Percentiles rank a stretch among this genome's conserved stretches.
These are phyloP conservation scores for Barbus barbus DNA, from an alignment of 2,113 vertebrate species.

Conservation along the genomic window DNA sequence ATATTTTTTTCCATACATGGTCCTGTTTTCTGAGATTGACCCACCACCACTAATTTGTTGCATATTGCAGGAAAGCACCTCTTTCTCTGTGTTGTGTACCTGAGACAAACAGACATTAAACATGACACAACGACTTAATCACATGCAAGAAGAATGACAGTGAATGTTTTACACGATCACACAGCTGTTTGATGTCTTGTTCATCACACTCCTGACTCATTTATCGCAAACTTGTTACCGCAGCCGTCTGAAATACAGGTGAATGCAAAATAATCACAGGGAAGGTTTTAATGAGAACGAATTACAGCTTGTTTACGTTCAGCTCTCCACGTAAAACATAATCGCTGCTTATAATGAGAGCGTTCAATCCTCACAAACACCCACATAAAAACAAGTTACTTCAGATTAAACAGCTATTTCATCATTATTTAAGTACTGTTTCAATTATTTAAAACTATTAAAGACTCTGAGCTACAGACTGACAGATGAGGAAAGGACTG, in stretches of 20 bases:
- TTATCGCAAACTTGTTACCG: slow-evolving; percentile 56
- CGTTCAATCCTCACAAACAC: slow-evolving; percentile 50
- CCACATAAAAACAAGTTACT: slow-evolving; percentile 22
- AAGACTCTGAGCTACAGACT: not conserved
- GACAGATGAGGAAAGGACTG: slow-evolving; percentile 12
- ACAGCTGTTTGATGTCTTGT: slow-evolving; percentile 20
- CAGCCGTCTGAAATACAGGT: slow-evolving; percentile 54
- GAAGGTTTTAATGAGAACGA: slow-evolving; percentile 64
- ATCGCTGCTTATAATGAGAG: slow-evolving; percentile 58
- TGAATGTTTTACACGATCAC: not conserved
- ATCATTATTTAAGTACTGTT: slow-evolving; percentile 4
- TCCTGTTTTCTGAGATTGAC: not conserved
- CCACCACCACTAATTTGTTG: not conserved
- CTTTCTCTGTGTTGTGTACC: not conserved
- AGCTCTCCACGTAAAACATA: slow-evolving; percentile 60
- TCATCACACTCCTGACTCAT: slow-evolving; percentile 34
- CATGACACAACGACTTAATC: not conserved
- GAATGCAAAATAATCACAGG: slow-evolving; percentile 56
- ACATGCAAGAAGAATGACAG: not conserved
- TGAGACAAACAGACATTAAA: slow-evolving; percentile 2
- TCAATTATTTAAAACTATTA: not conserved
- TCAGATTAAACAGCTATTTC: slow-evolving; percentile 2
- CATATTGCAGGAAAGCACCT: not conserved
- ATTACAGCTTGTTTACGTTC: slow-evolving; percentile 69
- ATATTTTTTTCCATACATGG: too few species aligned